These are phyloP conservation scores for Atherix ibis DNA, from an alignment of 2,888 invertebrate species.

Conservation along the genomic window DNA sequence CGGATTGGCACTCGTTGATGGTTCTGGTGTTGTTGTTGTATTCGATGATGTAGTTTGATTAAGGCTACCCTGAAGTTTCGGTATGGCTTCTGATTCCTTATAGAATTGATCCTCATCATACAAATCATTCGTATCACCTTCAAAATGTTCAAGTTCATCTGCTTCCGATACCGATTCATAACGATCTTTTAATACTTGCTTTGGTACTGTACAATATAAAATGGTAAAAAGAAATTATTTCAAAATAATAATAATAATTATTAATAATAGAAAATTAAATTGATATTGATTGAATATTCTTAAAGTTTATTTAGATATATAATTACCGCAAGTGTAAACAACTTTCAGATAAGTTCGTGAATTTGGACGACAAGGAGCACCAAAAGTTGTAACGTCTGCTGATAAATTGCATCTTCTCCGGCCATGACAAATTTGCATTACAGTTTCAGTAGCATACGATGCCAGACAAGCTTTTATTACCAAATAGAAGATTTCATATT, in stretches of 20 bases:
- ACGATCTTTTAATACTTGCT: conserved; percentile 67
- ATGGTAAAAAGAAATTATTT: too few species aligned
- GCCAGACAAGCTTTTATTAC: conserved; percentile 83
- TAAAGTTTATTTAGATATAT: too few species aligned
- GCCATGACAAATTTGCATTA: conserved; percentile 77
- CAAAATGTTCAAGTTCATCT: conserved; percentile 49
- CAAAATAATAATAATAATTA: too few species aligned
- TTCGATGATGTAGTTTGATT: conserved; percentile 12
- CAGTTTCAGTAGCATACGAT: conserved; percentile 76
- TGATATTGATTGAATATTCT: too few species aligned
- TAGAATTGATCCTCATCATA: conserved; percentile 40
- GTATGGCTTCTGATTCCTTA: conserved; percentile 40
- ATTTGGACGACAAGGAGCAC: conserved; percentile 63
- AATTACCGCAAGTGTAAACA: conserved; percentile 77
- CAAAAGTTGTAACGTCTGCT: conserved; percentile 73
- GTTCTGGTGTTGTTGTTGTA: conserved; percentile 15
- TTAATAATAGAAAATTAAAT: too few species aligned
- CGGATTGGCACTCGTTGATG: conserved; percentile 21
- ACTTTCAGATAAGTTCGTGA: conserved; percentile 76
- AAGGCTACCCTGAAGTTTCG: conserved; percentile 31
- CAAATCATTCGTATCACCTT: conserved; percentile 37
- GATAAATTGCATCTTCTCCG: conserved; percentile 65
- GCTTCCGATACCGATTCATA: conserved; percentile 64
- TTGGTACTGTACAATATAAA: conserved; percentile 52
- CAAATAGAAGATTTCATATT: too few species aligned